Evolutionary conservation across 2,113 vertebrate species (phyloP).

Genomic region (Camarhynchus parvulus): DNA sequence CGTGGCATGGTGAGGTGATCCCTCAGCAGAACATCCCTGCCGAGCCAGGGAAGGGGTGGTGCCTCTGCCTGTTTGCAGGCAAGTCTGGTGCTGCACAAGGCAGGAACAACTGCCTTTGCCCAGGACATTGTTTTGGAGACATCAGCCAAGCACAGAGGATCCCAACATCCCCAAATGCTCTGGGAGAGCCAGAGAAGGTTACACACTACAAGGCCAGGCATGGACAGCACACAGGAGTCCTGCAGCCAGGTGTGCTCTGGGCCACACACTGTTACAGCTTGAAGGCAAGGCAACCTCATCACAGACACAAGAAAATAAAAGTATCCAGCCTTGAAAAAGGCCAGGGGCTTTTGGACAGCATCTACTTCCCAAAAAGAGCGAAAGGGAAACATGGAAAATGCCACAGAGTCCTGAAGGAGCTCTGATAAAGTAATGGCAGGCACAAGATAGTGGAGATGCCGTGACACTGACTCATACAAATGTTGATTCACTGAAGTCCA

Average conservation of each 20-base stretch:
- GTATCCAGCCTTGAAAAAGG: neutral
- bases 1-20: neutral
- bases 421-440: neutral
- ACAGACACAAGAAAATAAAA: neutral
- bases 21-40: neutral
- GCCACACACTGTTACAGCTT: neutral
- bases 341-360: neutral
- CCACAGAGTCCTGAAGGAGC: neutral
- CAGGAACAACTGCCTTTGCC: neutral
- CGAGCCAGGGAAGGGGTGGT: neutral
- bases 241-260: neutral
- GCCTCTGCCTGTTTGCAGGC: neutral
- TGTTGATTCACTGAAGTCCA: neutral
- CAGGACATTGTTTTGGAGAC: neutral
- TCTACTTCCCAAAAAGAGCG: neutral
- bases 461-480: neutral
- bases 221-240: neutral
- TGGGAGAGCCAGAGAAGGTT: neutral
- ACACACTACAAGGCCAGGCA: neutral
- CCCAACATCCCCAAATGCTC: neutral
- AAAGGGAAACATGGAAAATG: neutral
- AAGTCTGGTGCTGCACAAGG: neutral
- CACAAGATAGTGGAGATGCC: rapidly evolving
- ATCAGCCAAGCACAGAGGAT: neutral
- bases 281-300: neutral